Evolutionary conservation across 2,113 vertebrate species (phyloP).

Genomic region (Rhea americana): DNA sequence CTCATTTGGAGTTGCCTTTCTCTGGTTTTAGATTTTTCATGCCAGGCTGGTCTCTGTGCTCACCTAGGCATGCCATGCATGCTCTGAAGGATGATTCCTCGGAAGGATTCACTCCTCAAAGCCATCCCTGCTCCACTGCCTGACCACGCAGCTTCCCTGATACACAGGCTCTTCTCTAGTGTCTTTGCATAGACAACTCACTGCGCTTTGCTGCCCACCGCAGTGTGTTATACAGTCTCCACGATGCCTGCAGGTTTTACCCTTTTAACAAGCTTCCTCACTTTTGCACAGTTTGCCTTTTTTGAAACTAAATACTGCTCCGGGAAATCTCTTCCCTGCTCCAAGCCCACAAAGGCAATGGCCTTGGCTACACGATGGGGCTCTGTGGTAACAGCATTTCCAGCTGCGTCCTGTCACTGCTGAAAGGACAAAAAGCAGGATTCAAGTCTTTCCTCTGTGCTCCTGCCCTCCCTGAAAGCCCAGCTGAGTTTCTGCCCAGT

Average conservation of each 20-base stretch:
- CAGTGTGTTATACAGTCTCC: background rate
- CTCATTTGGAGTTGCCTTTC: background rate
- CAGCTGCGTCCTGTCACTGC: background rate
- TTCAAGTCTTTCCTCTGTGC: too few relatives aligned
- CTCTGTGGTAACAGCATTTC: background rate
- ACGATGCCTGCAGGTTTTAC: background rate
- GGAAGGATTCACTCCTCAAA: background rate
- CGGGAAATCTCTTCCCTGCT: background rate
- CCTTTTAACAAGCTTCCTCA: background rate
- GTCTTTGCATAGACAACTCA: background rate
- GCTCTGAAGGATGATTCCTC: background rate
- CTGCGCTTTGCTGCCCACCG: background rate
- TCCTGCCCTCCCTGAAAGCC: background rate
- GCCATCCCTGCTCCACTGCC: background rate
- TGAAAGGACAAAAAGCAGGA: background rate
- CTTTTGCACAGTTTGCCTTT: background rate
- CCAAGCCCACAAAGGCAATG: accelerated
- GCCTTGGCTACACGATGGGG: accelerated
- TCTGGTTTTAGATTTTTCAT: background rate
- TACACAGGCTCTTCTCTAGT: background rate
- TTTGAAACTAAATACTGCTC: background rate
- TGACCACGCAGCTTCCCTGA: background rate
- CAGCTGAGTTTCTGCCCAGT: background rate
- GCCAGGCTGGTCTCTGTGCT: background rate
- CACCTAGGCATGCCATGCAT: too few relatives aligned